Base-by-base conservation (phyloP, 2,888 invertebrate species). In the Conomelus anceps region DNA sequence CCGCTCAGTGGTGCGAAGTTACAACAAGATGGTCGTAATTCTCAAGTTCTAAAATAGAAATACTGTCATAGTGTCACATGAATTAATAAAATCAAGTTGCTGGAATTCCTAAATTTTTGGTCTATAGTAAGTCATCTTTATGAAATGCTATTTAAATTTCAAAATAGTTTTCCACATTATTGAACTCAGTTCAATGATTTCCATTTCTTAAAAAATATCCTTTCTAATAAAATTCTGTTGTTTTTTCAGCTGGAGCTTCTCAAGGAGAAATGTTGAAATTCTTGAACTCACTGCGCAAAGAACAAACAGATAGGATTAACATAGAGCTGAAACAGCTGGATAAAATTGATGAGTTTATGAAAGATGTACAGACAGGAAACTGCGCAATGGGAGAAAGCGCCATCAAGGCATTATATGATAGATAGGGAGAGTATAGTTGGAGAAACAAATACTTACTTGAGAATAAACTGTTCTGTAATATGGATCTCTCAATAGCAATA, bases 271-370 rank as follows among this genome's bases (percentile, higher is more conserved):
- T 86, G 86, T 29, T 86, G 86, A 86, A 86, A 26, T 86, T 86
- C 23, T 86, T 86, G 86, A 86, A 86, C 22, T 86, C 86, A 23
- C 7, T 86, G n/a, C 86, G 86, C 29, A 86, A 86, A 86, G 86
- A 86, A 23, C 86, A 86, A 86, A 86, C 86, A 1, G 86, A 86
- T n/a, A 24, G 86, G 22, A 86, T 86, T n/a, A 86, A 29, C 24
- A 86, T 86, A 26, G 86, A 86, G 22, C 29, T 86, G 24, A 86
- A 86, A 23, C 86, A 86, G 29, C 23, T 86, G 24, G 86, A 86
- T 13, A 86, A 86, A 22, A 86, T 86, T 26, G 29, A 86, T 86
- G 86, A 86, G 86, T 86, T 63, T n/a, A 63, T 63, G 63, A 63
- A 63, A 7, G 63, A 63, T 63, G 63, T 63, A 1, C 63, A 63